Evolutionary conservation across 2,797 vertebrate species (phyloP).

Genomic region (Pangasius macronema): DNA sequence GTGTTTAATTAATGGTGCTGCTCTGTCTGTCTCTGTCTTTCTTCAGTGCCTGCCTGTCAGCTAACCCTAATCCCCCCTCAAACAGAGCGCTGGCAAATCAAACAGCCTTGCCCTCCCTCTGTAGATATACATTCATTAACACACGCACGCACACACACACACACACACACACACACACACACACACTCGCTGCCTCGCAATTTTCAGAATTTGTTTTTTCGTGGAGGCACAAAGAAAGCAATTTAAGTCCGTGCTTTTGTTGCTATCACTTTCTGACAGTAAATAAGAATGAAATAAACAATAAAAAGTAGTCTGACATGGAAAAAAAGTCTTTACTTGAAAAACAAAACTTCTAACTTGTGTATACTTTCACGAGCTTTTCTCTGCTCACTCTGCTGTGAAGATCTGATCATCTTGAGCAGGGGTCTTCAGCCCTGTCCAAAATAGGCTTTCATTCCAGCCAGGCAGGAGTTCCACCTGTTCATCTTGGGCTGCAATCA

Average conservation of each 20-base stretch:
- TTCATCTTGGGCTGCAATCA: not conserved
- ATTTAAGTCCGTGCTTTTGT: conserved; percentile 18
- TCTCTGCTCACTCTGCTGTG: not conserved
- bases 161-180: conserved; percentile 43
- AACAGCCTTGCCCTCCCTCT: conserved; percentile 45
- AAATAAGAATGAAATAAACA: conserved; percentile 29
- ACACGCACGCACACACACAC: conserved; percentile 32
- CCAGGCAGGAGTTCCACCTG: not conserved
- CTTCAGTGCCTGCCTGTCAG: conserved; percentile 44
- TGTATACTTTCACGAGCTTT: no score
- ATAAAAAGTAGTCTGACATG: not conserved
- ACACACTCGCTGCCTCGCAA: conserved; percentile 17
- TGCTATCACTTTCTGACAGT: not conserved
- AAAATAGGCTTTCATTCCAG: not conserved
- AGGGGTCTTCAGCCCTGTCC: no score
- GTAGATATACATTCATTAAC: conserved; percentile 40
- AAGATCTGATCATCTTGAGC: not conserved
- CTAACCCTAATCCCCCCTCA: conserved; percentile 55
- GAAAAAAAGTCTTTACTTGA: not conserved
- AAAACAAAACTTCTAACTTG: not conserved
- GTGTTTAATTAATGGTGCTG: conserved; percentile 48
- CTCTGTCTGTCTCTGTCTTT: conserved; percentile 48
- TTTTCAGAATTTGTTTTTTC: conserved; percentile 41
- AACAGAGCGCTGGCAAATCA: conserved; percentile 53
- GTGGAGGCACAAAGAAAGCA: conserved; percentile 31